Conservation (phyloP, 2,888 invertebrate species). For the Atrina japonica region DNA sequence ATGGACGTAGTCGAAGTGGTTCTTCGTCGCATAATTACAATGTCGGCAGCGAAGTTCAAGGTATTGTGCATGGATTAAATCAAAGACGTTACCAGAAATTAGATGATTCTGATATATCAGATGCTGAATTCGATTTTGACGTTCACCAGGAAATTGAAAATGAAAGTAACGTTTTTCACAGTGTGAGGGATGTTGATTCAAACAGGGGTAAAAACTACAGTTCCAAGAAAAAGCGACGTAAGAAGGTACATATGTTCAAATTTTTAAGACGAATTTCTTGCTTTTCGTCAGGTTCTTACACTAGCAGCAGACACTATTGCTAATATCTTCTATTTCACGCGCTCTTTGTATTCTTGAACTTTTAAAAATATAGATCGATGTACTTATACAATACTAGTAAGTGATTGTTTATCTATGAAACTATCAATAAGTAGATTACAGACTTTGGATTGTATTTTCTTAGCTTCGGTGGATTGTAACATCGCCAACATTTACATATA, state of each 20-base stretch:
- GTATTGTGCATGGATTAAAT: conserved; percentile 32
- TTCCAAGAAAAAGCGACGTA: conserved; percentile 24
- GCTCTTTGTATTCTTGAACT: neutral
- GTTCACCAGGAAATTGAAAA: neutral
- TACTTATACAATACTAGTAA: too few species aligned
- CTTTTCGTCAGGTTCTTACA: conserved; percentile 14
- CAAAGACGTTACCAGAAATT: conserved; percentile 37
- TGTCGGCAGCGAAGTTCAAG: conserved; percentile 27
- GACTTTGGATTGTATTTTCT: too few species aligned
- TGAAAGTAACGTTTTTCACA: conserved; percentile 31
- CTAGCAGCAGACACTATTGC: conserved; percentile 5
- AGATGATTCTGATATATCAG: conserved; percentile 25
- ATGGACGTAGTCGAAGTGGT: neutral
- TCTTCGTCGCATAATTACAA: neutral
- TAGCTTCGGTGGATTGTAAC: too few species aligned
- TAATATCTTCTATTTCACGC: neutral
- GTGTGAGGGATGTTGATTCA: conserved; percentile 26
- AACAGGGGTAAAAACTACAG: neutral
- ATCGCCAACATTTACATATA: too few species aligned
- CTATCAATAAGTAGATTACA: too few species aligned
- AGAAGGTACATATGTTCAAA: conserved; percentile 44
- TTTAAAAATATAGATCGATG: too few species aligned
- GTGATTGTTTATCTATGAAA: too few species aligned
- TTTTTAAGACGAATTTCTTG: conserved; percentile 38
- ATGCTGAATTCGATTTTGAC: conserved; percentile 1